phyloP scores from a whole-genome alignment of 1,140 invertebrate species.

The Ruditapes philippinarum region DNA sequence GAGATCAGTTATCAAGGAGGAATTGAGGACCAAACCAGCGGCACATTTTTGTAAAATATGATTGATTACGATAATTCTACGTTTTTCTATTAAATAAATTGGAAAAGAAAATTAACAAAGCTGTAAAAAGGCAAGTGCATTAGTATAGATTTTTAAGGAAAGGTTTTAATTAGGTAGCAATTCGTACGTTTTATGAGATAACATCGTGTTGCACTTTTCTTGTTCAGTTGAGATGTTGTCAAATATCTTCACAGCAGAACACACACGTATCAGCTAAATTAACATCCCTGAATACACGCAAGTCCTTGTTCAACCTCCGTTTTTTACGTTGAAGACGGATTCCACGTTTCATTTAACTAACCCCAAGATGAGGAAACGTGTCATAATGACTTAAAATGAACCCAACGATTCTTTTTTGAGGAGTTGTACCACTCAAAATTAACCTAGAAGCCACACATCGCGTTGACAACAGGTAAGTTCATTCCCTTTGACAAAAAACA shows the following conservation, averaged over 20 bases:
- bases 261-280: background rate
- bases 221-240: background rate
- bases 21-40: no score
- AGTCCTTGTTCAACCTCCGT: conserved; percentile 25
- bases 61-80: no score
- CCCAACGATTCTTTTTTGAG: conserved; percentile 12
- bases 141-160: no score
- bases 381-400: conserved; percentile 30
- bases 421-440: background rate
- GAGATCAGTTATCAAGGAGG: no score
- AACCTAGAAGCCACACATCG: conserved; percentile 10
- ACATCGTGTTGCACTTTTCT: no score
- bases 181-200: no score
- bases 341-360: conserved; percentile 27
- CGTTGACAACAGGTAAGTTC: conserved; percentile 41
- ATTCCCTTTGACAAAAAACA: conserved; percentile 23
- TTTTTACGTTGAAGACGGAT: conserved; percentile 8
- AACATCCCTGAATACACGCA: conserved; percentile 23
- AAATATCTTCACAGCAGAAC: conserved; percentile 24
- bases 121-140: no score
- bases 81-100: no score
- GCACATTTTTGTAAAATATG: no score
- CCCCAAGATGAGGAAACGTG: conserved; percentile 38
- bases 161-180: no score
- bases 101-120: no score